Conservation (phyloP, 1,140 invertebrate genomes). For the Sitobion miscanthi region DNA sequence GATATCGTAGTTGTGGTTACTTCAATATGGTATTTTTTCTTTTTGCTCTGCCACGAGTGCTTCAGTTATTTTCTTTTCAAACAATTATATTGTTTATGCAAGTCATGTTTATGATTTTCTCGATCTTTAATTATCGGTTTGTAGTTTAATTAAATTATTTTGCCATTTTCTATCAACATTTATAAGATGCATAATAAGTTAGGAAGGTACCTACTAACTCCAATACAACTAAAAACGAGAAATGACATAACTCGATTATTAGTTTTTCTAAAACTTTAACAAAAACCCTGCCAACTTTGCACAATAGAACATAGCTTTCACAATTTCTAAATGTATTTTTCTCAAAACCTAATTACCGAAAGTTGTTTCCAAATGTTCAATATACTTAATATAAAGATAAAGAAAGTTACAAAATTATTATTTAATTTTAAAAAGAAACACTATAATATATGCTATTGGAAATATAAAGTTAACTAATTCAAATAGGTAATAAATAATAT, state of each 20-base stretch:
- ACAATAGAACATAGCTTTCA: not conserved
- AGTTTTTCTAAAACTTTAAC: conserved; percentile 9
- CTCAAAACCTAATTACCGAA: not conserved
- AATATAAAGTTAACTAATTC: not conserved
- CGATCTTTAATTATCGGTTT: not conserved
- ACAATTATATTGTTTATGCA: not conserved
- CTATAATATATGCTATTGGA: not conserved
- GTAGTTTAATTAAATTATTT: not conserved
- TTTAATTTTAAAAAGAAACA: not conserved
- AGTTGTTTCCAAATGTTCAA: not conserved
- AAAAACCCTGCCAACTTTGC: not conserved
- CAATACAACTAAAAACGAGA: not conserved
- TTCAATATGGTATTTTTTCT: not conserved
- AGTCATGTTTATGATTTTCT: not conserved
- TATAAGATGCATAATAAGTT: not conserved
- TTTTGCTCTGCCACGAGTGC: not conserved
- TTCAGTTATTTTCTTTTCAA: not conserved
- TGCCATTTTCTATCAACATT: not conserved
- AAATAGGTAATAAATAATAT: not conserved
- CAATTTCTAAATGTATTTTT: not conserved
- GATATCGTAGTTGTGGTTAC: not conserved
- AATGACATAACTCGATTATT: not conserved
- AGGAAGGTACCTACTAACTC: not conserved
- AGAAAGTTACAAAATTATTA: not conserved
- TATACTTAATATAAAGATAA: not conserved